Evolutionary conservation across 1,140 invertebrate species (phyloP).

Genomic region (Bombyx mori): DNA sequence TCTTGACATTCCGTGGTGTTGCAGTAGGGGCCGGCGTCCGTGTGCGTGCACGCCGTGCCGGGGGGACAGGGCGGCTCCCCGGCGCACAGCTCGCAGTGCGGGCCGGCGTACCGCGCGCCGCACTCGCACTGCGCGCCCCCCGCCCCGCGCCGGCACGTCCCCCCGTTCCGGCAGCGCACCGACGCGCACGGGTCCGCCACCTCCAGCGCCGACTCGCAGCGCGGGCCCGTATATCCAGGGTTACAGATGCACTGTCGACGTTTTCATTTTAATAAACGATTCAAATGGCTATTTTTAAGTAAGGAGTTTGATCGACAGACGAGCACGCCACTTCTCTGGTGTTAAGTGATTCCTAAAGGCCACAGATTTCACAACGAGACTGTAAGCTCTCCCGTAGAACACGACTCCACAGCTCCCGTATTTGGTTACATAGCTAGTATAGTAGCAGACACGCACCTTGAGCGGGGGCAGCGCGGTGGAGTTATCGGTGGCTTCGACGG

Average conservation of each 20-base stretch:
- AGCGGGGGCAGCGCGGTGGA: slow-evolving; percentile 6
- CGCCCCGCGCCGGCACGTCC: slow-evolving; percentile 70
- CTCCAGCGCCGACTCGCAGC: slow-evolving; percentile 73
- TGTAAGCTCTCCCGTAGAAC: background rate
- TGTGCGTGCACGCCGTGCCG: slow-evolving; percentile 29
- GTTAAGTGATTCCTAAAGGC: too few relatives aligned
- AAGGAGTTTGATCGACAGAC: too few relatives aligned
- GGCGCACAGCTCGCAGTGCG: slow-evolving; percentile 77
- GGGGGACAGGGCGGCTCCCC: slow-evolving; percentile 27
- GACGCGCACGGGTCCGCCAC: slow-evolving; percentile 46
- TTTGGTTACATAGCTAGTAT: too few relatives aligned
- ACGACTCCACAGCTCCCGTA: background rate
- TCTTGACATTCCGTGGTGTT: slow-evolving; percentile 15
- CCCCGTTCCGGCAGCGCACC: slow-evolving; percentile 61
- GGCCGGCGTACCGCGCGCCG: slow-evolving; percentile 58
- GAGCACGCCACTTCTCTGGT: too few relatives aligned
- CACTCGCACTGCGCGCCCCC: slow-evolving; percentile 73
- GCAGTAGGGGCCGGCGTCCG: slow-evolving; percentile 14
- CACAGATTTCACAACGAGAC: too few relatives aligned
- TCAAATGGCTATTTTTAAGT: too few relatives aligned
- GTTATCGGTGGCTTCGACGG: background rate
- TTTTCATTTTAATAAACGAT: too few relatives aligned
- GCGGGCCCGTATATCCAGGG: slow-evolving; percentile 75
- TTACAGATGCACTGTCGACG: slow-evolving; percentile 72
- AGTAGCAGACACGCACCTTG: slow-evolving; percentile 9